Percentiles rank a stretch among this genome's conserved stretches.
These are phyloP conservation scores for Sialia sialis DNA, from an alignment of 2,113 vertebrate genomes.

Conservation along the genomic window DNA sequence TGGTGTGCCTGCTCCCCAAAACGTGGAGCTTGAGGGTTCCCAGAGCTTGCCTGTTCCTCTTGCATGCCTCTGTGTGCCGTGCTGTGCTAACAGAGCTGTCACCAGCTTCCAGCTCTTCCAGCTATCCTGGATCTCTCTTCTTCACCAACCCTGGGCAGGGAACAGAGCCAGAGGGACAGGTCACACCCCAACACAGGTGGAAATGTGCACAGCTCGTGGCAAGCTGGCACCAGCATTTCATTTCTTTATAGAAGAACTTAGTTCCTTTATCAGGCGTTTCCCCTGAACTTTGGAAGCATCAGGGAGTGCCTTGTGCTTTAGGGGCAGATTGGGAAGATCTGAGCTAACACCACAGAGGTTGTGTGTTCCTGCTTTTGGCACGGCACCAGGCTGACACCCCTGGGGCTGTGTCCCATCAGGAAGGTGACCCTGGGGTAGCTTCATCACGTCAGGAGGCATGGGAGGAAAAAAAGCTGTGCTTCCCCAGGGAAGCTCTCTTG, in stretches of 20 bases:
- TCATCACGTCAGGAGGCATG: neutral
- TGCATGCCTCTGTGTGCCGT: conserved; percentile 44
- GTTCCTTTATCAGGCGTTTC: neutral
- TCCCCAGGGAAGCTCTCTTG: neutral
- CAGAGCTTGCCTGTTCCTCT: neutral
- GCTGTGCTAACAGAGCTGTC: conserved; percentile 47
- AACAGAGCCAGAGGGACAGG: neutral
- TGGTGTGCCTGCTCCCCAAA: neutral
- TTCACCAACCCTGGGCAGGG: neutral
- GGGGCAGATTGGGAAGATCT: neutral
- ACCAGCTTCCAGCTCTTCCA: neutral
- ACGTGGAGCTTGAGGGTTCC: neutral
- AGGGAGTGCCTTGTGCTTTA: neutral
- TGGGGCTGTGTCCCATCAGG: neutral
- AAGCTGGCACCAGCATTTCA: neutral
- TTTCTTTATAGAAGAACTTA: neutral
- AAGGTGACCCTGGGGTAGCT: neutral
- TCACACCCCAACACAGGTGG: fast-evolving
- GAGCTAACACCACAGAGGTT: neutral
- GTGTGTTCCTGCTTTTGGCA: neutral
- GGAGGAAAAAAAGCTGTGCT: neutral
- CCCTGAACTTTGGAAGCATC: neutral
- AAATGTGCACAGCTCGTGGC: fast-evolving
- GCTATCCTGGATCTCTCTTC: neutral
- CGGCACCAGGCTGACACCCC: neutral